These are phyloP conservation scores for Poicephalus meyeri DNA, from an alignment of 2,113 vertebrate species.

Conservation along the genomic window DNA sequence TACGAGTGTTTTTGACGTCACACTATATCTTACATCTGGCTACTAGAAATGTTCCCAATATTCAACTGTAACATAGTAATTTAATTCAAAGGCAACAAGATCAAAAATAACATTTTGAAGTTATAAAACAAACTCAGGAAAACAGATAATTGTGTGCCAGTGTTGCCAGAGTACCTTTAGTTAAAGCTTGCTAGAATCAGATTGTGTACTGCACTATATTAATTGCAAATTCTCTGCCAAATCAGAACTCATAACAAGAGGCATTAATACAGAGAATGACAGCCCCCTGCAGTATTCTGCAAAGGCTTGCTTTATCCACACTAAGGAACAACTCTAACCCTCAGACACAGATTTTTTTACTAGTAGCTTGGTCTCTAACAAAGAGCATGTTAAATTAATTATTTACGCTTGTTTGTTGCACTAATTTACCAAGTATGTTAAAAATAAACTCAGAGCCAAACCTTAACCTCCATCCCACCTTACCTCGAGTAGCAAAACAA, in stretches of 20 bases:
- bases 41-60: not conserved
- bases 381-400: not conserved
- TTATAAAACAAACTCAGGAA: not conserved
- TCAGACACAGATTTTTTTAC: not conserved
- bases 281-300: not conserved
- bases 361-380: not conserved
- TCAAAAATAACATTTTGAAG: not conserved
- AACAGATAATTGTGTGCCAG: not conserved
- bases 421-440: not conserved
- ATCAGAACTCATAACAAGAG: not conserved
- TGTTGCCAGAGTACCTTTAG: not conserved
- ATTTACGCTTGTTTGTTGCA: not conserved
- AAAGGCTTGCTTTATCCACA: not conserved
- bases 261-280: not conserved
- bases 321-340: not conserved
- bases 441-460: not conserved
- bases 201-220: not conserved
- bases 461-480: not conserved
- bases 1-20: not conserved
- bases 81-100: not conserved
- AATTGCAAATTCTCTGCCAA: not conserved
- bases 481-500: not conserved
- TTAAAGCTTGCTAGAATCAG: not conserved
- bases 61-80: not conserved
- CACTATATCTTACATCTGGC: not conserved